phyloP scores from a whole-genome alignment of 2,113 vertebrate species.

The Myotis lucifugus region DNA sequence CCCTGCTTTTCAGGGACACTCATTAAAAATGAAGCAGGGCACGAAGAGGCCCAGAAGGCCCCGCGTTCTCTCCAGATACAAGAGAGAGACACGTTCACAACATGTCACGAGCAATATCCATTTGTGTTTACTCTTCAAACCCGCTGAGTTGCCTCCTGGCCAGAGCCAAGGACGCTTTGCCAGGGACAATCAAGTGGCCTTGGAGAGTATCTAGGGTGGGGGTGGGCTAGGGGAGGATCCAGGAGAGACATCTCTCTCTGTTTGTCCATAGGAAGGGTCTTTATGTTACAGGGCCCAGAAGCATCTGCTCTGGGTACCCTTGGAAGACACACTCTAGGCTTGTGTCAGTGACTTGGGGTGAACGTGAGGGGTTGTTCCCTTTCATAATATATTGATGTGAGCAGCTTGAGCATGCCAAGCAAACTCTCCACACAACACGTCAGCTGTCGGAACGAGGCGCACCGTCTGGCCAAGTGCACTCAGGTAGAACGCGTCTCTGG shows the following conservation, averaged over 20 bases:
- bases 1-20: slow-evolving; percentile 90
- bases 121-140: slow-evolving; percentile 89
- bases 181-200: not conserved
- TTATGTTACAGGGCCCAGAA: not conserved
- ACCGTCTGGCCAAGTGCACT: slow-evolving; percentile 84
- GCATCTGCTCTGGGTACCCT: not conserved
- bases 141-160: slow-evolving; percentile 81
- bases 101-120: slow-evolving; percentile 92
- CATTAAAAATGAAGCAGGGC: slow-evolving; percentile 94
- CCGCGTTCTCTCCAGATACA: slow-evolving; percentile 87
- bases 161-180: not conserved
- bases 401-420: slow-evolving; percentile 89
- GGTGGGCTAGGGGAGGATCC: not conserved
- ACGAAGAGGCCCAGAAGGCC: slow-evolving; percentile 89
- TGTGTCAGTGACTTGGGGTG: not conserved
- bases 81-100: slow-evolving; percentile 90
- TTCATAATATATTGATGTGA: slow-evolving; percentile 87
- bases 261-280: not conserved
- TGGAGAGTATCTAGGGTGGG: not conserved
- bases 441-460: slow-evolving; percentile 89
- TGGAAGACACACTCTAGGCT: not conserved
- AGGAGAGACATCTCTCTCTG: not conserved
- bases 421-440: slow-evolving; percentile 90
- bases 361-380: slow-evolving; percentile 68
- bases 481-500: slow-evolving; percentile 83